Base-by-base conservation (phyloP, 2,797 vertebrate species). In the Poeciliopsis paucimaculata region DNA sequence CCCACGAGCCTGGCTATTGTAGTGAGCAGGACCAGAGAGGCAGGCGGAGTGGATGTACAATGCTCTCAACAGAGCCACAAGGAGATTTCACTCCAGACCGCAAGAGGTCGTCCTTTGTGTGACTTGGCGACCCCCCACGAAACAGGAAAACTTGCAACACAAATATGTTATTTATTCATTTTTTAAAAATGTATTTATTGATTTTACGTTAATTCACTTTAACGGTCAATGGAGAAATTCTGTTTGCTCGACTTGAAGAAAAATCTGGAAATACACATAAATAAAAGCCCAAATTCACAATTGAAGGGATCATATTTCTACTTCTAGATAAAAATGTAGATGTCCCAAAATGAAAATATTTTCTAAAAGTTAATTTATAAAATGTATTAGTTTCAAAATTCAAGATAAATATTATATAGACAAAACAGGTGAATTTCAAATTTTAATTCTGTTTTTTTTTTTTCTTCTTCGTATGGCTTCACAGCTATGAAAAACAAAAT, bases 1-100 rank as follows among this genome's bases (percentile, higher is more conserved):
- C 87, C 88, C 3, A 77, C 75, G 82, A 84, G 84, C 83, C 86
- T 82, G 88, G 83, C 84, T 87, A 93, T 93, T 90, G 90, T 92
- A 86, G 85, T 85, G 43, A 47, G 34, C 76, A 76, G 85, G n/a
- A 84, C 55, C 83, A 66, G 82, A 84, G 88, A 92, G 87, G 73
- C 66, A 89, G 89, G 86, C 88, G 85, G 90, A 80, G 77, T 77
- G 91, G 84, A 90, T 87, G 85, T 81, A 26, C 77, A 75, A 78
- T 41, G 23, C 81, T 60, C 79, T 62, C 72, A 62, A 76, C 43
- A 31, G 84, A 75, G 72, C 75, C 39, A 5, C 31, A 55, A 76
- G 12, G 5, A 66, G 75, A 13, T 78, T 39, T 55, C 20, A 28
- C 68, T 11, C 41, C 1, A 0, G 39, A 1, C 91, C 93, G 78